Base-by-base conservation (phyloP, 2,113 vertebrate species). In the Bubo scandiacus region DNA sequence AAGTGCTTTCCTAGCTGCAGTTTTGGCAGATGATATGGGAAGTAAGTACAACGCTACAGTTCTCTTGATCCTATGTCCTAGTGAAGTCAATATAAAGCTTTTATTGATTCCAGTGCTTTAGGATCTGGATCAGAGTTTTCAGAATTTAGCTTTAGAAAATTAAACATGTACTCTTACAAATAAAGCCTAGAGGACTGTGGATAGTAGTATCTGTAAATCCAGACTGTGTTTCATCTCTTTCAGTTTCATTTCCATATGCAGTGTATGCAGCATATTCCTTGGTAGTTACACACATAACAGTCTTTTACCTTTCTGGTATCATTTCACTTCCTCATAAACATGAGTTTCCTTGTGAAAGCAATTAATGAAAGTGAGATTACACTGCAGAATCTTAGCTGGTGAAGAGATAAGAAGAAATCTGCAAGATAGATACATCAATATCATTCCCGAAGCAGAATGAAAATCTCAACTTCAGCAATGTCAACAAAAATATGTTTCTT, bases 401-500 rank as follows among this genome's bases (percentile, higher is more conserved):
- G n/a, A 73, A 75, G 59, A 90, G 94, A 95, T 89, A 92, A 87
- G 71, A 51, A 95, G 86, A 83, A 96, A 94, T 32, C 61, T 85
- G 49, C 20, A 68, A 42, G 59, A 91, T 79, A 94, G 57, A 62
- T 77, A 86, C 11, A 27, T 84, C 82, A 92, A 86, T 81, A 79
- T 70, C 58, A 74, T 91, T 95, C 55, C 63, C 2, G 1, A 92
- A 86, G 34, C 54, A 68, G 94, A 97, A 95, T 71, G 77, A 97
- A 97, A 97, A 91, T 95, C 74, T 97, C 87, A 71, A 38, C 81
- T 94, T 97, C 58, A 94, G 67, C 34, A 78, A 89, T 88, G 93
- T 97, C 96, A 97, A 98, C 95, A 97, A 97, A 98, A 97, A 92
- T 89, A 97, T 98, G 97, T 97, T 98, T 97, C 96, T 97, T 93